Evolutionary conservation across 2,888 invertebrate species (phyloP).

Genomic region (Pardosa pseudoannulata): DNA sequence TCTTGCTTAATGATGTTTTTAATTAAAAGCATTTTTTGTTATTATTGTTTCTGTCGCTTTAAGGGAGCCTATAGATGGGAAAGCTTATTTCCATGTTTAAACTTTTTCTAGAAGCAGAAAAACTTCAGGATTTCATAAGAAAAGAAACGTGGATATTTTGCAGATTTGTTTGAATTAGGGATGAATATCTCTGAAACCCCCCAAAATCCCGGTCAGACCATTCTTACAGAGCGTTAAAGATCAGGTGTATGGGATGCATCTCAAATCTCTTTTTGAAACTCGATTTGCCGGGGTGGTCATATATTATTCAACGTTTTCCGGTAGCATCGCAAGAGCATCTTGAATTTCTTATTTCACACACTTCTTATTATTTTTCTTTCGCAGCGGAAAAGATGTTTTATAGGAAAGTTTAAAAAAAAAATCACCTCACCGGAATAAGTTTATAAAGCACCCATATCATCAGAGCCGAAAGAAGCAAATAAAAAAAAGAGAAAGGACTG

Average conservation of each 20-base stretch:
- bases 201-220: no score
- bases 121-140: no score
- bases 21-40: no score
- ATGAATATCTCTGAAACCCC: no score
- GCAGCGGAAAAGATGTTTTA: not conserved
- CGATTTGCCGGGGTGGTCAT: constrained; percentile 59
- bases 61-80: no score
- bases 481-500: constrained; percentile 11
- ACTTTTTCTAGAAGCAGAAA: no score
- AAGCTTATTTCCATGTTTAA: no score
- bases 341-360: constrained; percentile 28
- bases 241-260: constrained; percentile 31
- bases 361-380: not conserved
- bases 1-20: no score
- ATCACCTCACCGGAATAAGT: constrained; percentile 55
- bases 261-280: constrained; percentile 67
- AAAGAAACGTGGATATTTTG: no score
- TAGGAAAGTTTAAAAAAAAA: constrained; percentile 24
- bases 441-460: constrained; percentile 66
- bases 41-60: no score
- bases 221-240: constrained; percentile 19
- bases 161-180: no score
- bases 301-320: constrained; percentile 60
- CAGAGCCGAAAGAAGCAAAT: constrained; percentile 47
- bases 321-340: constrained; percentile 10